Conservation (phyloP, 2,797 vertebrate species). For the Sardinella longiceps region DNA sequence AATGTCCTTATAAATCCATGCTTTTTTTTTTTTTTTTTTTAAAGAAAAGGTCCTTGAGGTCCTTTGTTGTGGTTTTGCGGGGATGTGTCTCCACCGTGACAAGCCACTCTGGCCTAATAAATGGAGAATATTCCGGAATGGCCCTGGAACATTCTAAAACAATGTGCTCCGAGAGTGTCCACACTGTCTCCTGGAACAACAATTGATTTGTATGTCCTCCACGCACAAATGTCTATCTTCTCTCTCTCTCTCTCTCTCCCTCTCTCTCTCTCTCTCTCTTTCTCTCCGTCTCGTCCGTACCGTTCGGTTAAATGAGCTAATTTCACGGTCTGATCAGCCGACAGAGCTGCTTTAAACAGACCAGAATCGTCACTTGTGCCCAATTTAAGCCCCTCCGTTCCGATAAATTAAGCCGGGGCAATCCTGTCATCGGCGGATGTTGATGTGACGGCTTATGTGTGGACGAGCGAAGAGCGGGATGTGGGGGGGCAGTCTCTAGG, state of each 20-base stretch:
- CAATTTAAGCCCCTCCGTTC: conserved; percentile 55
- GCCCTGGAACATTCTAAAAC: no score
- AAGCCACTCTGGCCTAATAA: neutral
- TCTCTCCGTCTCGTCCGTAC: conserved; percentile 31
- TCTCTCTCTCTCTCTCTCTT: conserved; percentile 25
- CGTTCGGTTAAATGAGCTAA: conserved; percentile 73
- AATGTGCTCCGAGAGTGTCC: neutral
- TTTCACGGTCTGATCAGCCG: conserved; percentile 70
- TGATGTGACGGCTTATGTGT: conserved; percentile 18
- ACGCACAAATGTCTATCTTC: conserved; percentile 49
- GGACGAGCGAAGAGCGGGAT: neutral
- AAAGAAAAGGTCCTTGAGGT: neutral
- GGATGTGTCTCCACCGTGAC: neutral
- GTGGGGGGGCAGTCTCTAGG: neutral
- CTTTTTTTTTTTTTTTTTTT: no score
- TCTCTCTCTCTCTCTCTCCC: conserved; percentile 41
- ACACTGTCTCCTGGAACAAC: conserved; percentile 36
- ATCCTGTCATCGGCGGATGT: conserved; percentile 44
- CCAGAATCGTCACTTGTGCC: conserved; percentile 50
- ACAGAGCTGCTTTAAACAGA: conserved; percentile 61
- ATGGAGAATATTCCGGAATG: neutral
- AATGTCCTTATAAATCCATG: neutral
- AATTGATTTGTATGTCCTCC: conserved; percentile 62
- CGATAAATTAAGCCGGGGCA: conserved; percentile 53
- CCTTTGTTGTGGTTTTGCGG: neutral